Conservation (phyloP, 2,113 vertebrate species). For the Amazona vittata region DNA sequence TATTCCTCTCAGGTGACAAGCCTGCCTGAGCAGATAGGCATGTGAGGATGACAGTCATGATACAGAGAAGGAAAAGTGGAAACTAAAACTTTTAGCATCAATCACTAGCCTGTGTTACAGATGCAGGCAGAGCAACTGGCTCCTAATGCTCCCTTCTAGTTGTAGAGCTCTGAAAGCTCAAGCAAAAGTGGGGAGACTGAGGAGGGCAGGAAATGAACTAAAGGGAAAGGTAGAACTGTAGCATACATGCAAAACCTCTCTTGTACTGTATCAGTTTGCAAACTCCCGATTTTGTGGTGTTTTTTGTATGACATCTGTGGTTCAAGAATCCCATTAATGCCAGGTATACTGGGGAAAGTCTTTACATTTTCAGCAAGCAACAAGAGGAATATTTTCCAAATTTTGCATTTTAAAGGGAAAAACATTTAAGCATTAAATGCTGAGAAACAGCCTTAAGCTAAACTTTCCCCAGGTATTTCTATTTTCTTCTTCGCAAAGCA, state of each 20-base stretch:
- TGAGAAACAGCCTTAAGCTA: background rate
- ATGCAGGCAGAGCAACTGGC: background rate
- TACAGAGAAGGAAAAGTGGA: background rate
- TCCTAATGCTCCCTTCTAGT: background rate
- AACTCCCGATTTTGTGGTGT: background rate
- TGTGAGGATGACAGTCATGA: background rate
- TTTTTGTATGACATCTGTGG: background rate
- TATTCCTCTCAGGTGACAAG: background rate
- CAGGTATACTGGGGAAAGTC: background rate
- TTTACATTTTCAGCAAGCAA: background rate
- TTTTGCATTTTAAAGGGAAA: background rate
- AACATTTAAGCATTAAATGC: background rate
- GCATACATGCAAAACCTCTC: background rate
- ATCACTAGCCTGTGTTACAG: background rate
- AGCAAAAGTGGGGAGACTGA: background rate
- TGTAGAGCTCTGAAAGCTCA: background rate
- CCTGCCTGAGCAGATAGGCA: background rate
- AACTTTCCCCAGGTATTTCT: background rate
- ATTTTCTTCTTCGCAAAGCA: background rate
- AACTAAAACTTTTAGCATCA: background rate
- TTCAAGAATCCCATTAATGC: background rate
- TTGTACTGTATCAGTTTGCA: background rate
- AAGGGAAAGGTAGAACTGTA: background rate
- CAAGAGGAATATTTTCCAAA: background rate
- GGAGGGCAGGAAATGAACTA: background rate